Base-by-base conservation (phyloP, 2,797 vertebrate species). In the Gouania willdenowi region DNA sequence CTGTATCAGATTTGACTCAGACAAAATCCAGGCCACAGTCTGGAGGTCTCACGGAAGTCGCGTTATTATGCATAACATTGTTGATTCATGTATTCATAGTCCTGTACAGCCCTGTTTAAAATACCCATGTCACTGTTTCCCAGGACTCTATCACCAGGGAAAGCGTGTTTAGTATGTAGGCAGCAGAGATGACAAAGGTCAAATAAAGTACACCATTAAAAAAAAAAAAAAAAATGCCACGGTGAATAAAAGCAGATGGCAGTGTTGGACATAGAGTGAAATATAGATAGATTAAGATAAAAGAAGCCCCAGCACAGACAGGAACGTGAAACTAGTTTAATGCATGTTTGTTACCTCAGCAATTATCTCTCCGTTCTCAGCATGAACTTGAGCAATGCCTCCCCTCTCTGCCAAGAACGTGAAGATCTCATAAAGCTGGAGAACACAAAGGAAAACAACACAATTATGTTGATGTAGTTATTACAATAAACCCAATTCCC, bases 301-400 rank as follows among this genome's bases (percentile, higher is more conserved):
- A 31, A 54, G 15, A 20, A 10, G 29, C 8, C 5, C 8, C 10
- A 2, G 18, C 10, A 21, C 38, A 25, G 16, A 27, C 6, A 2
- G 24, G 11, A 21, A 34, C 19, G 14, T 25, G 6, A 4, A 6
- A 22, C 24, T 20, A 47, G 38, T 47, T 41, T 40, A 26, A 45
- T 21, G 19, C 6, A 28, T 9, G 8, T 5, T 26, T 9, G 10
- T 66, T 91, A 97, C 96, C 95, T 98, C 93, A 12, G 95, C 94
- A 27, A 98, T 94, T 79, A 98, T 97, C 61, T 98, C 96, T 2
- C 96, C 96, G 0, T 98, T 98, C 71, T 98, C 96, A n/a, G 95
- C 96, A 7, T 98, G 96, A 74, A 98, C 95, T 81, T 98, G 94
- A 67, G 90, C 94, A 15, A 98, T 81, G 45, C 92, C 93, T 21